phyloP scores from a whole-genome alignment of 2,888 invertebrate genomes.

The Ypsolopha sequella region DNA sequence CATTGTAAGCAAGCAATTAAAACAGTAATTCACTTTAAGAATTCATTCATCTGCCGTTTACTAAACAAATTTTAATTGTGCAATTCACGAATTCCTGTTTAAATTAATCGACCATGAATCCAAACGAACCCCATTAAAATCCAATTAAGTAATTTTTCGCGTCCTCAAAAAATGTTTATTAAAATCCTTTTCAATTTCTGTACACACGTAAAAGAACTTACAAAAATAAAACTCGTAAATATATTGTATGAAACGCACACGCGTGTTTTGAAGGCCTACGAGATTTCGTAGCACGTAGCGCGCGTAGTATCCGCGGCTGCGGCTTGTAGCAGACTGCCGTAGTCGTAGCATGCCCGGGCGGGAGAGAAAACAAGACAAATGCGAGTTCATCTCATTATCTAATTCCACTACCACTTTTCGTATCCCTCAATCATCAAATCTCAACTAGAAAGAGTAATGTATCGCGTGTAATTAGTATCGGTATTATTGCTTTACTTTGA shows the following conservation, averaged over 20 bases:
- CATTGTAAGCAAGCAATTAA: too few relatives aligned
- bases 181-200: too few relatives aligned
- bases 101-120: too few relatives aligned
- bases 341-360: constrained; percentile 17
- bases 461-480: neutral
- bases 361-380: constrained; percentile 16
- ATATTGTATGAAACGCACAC: neutral
- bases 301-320: constrained; percentile 46
- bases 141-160: too few relatives aligned
- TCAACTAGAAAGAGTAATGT: neutral
- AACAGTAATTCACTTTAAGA: too few relatives aligned
- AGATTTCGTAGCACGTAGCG: constrained; percentile 24
- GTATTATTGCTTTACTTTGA: neutral
- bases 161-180: too few relatives aligned
- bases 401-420: neutral
- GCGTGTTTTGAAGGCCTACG: constrained; percentile 2
- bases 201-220: too few relatives aligned
- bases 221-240: neutral
- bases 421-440: neutral
- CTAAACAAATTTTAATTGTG: too few relatives aligned
- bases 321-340: constrained; percentile 53
- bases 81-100: too few relatives aligned
- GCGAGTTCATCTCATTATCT: constrained; percentile 19
- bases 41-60: too few relatives aligned
- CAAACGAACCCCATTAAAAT: too few relatives aligned